phyloP scores from a whole-genome alignment of 2,797 vertebrate species.

The Chelmon rostratus region DNA sequence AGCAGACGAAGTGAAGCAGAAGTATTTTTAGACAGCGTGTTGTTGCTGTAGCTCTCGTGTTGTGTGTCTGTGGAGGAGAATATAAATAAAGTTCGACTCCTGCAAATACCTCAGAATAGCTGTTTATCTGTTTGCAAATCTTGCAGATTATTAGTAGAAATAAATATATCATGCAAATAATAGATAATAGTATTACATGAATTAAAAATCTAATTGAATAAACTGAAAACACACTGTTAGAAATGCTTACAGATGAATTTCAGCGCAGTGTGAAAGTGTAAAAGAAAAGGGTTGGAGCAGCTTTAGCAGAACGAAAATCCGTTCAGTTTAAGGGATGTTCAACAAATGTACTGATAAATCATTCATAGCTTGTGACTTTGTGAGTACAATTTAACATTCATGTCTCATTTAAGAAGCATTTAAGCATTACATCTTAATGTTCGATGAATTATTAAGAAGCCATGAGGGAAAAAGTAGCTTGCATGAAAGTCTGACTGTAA shows the following conservation, averaged over 20 bases:
- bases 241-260: not conserved
- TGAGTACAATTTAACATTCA: conserved; percentile 49
- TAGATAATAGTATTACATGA: too few relatives aligned
- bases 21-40: not conserved
- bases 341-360: conserved; percentile 54
- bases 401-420: conserved; percentile 58
- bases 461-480: not conserved
- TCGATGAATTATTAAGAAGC: conserved; percentile 53
- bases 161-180: too few relatives aligned
- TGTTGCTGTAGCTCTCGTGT: not conserved
- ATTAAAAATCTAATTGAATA: not conserved
- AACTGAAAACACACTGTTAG: not conserved
- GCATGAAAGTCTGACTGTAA: conserved; percentile 14
- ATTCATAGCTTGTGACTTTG: conserved; percentile 48
- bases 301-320: not conserved
- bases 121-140: not conserved
- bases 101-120: too few relatives aligned
- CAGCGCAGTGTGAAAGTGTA: not conserved
- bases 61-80: not conserved
- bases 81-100: not conserved
- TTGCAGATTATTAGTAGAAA: too few relatives aligned
- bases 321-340: conserved; percentile 18
- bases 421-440: conserved; percentile 44
- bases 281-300: not conserved
- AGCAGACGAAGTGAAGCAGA: not conserved